These are phyloP conservation scores for Pecten maximus DNA, from an alignment of 2,888 invertebrate species.

Conservation along the genomic window DNA sequence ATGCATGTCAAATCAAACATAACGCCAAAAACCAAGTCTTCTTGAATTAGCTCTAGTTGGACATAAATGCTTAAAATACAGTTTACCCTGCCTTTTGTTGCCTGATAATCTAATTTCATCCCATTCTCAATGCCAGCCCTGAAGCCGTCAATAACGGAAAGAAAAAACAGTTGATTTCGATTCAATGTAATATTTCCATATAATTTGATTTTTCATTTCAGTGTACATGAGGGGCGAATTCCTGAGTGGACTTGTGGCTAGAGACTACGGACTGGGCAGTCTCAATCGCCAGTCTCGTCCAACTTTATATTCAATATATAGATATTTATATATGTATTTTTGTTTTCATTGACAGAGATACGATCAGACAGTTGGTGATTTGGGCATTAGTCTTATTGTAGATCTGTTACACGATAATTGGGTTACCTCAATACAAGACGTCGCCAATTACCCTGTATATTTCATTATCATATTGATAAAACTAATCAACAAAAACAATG, in stretches of 20 bases:
- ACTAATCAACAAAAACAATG: slow-evolving; percentile 17
- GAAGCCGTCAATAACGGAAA: slow-evolving; percentile 21
- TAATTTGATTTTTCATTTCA: slow-evolving; percentile 32
- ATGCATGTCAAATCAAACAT: slow-evolving; percentile 33
- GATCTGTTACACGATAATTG: background rate
- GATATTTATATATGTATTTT: slow-evolving; percentile 16
- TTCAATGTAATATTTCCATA: slow-evolving; percentile 26
- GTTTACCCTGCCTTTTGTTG: slow-evolving; percentile 29
- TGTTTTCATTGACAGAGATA: background rate
- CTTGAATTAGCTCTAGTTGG: slow-evolving; percentile 35
- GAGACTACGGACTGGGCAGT: background rate
- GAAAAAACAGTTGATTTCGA: slow-evolving; percentile 31
- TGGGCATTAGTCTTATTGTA: slow-evolving; percentile 23
- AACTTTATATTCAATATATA: background rate
- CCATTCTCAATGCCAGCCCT: slow-evolving; percentile 32
- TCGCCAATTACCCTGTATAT: background rate
- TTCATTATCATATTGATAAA: slow-evolving; percentile 9
- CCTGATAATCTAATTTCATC: slow-evolving; percentile 1
- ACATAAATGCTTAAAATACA: slow-evolving; percentile 31
- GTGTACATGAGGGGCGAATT: slow-evolving; percentile 14
- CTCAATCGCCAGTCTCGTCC: background rate
- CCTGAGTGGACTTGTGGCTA: background rate
- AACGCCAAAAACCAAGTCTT: slow-evolving; percentile 28
- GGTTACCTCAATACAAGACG: slow-evolving; percentile 7
- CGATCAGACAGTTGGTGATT: background rate